Conservation (phyloP, 2,888 invertebrate species). For the Scrobipalpa atriplicella region DNA sequence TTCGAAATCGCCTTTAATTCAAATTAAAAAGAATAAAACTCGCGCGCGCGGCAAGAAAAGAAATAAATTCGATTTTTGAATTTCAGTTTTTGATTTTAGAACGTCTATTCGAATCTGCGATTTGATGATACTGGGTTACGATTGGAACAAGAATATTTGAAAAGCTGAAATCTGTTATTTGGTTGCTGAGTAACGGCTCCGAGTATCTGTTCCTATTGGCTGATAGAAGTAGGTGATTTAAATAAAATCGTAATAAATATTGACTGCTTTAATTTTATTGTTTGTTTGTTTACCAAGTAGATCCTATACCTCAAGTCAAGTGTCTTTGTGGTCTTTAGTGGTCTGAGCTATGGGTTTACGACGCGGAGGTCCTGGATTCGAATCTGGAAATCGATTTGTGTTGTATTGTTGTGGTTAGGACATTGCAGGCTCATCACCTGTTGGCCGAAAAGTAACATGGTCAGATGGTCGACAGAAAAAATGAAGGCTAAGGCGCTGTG, state of each 20-base stretch:
- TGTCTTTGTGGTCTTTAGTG: too few relatives aligned
- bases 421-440: too few relatives aligned
- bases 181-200: slow-evolving; percentile 58
- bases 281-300: slow-evolving; percentile 1
- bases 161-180: slow-evolving; percentile 60
- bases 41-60: background rate
- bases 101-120: slow-evolving; percentile 48
- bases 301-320: too few relatives aligned
- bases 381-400: too few relatives aligned
- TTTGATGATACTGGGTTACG: slow-evolving; percentile 46
- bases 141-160: slow-evolving; percentile 33
- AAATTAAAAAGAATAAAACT: background rate
- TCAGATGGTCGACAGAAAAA: too few relatives aligned
- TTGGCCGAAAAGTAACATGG: too few relatives aligned
- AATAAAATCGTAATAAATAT: slow-evolving; percentile 28
- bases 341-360: too few relatives aligned
- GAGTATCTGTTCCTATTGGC: slow-evolving; percentile 26
- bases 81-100: slow-evolving; percentile 39
- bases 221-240: slow-evolving; percentile 6
- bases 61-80: slow-evolving; percentile 9
- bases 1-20: background rate
- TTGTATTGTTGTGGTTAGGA: too few relatives aligned
- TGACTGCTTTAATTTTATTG: background rate
- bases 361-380: too few relatives aligned
- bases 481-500: too few relatives aligned